Conservation (phyloP, 2,888 invertebrate genomes). For the Microplitis manilae region DNA sequence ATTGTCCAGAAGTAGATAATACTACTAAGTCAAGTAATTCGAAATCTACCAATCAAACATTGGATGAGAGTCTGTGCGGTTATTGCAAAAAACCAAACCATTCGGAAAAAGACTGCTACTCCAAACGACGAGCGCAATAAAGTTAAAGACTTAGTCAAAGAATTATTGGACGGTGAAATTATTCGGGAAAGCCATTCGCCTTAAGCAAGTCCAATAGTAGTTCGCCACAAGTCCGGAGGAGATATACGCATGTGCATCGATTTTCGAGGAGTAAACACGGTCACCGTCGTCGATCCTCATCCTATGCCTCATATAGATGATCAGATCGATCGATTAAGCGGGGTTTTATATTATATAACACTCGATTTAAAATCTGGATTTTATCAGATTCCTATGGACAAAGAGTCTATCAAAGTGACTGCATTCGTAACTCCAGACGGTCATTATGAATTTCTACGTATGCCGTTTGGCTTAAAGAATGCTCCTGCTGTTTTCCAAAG, state of each 20-base stretch:
- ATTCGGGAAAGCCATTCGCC: constrained; percentile 42
- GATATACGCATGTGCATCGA: constrained; percentile 54
- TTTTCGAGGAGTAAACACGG: constrained; percentile 57
- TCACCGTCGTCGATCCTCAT: constrained; percentile 59
- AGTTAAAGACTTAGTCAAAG: constrained; percentile 40
- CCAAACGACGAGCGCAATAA: constrained; percentile 45
- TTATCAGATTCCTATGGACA: constrained; percentile 61
- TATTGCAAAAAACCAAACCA: constrained; percentile 33
- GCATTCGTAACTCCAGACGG: constrained; percentile 54
- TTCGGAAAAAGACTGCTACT: constrained; percentile 26
- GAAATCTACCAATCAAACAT: background rate
- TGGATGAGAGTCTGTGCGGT: background rate
- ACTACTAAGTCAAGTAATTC: background rate
- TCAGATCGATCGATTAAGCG: constrained; percentile 56
- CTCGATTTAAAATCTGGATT: constrained; percentile 61
- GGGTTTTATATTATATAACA: constrained; percentile 52
- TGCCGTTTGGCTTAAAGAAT: constrained; percentile 25
- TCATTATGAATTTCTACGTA: constrained; percentile 15
- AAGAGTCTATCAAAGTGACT: constrained; percentile 58
- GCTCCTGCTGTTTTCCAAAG: constrained; percentile 45
- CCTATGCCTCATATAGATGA: constrained; percentile 67
- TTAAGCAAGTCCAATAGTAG: constrained; percentile 47
- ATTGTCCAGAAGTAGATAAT: background rate
- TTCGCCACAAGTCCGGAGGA: constrained; percentile 51
- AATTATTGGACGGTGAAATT: constrained; percentile 47